Evolutionary conservation across 2,888 invertebrate genomes (phyloP), one percentile per base, ranked within the genome.

Genomic region (Cartodere bifasciata): DNA sequence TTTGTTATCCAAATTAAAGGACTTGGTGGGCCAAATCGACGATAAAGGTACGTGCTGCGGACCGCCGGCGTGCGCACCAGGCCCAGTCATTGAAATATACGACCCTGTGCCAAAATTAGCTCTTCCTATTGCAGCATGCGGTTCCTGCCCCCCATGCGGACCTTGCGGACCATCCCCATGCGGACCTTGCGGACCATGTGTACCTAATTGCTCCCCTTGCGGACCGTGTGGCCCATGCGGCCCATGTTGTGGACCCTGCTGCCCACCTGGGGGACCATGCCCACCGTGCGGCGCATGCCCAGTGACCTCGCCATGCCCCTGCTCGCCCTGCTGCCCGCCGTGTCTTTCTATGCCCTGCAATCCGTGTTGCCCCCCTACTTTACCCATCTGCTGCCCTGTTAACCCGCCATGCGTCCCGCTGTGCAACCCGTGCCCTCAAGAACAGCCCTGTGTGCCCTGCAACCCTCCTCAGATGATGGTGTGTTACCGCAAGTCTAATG

Each of bases 401-500:
- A 53, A 55, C 6, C 67, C 62, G 24, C 70, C 70, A 2, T 67
- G 66, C 38, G 47, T 69, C 5, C 67, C 67, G 1, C 38, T 70
- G 2, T 45, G 53, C 33, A 61, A 65, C 32, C 65, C 65, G 23
- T 58, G 57, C 37, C 68, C 67, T 25, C 57, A 62, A 60, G 63
- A 41, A 44, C 70, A 71, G 36, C 70, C 71, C 2, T 67, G 71
- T 29, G 70, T 69, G 1, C 61, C 67, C 9, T 64, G 70, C 39
- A 59, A 70, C 39, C 70, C 71, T 3, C 54, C 70, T 21, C 67
- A 70, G 39, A 68, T 68, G 38, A 65, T 70, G 52, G 66, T 70
- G 26, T 64, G 70, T 40, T 60, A 70, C 10, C 60, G 55, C 22
- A 45, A 52, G 35, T 54, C 56, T 28, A 58, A 58, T 31, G 48